A percentile compares a stretch with the other conserved stretches of the same genome.
phyloP scores from a whole-genome alignment of 2,888 invertebrate species.

The Cataglyphis albicans region DNA sequence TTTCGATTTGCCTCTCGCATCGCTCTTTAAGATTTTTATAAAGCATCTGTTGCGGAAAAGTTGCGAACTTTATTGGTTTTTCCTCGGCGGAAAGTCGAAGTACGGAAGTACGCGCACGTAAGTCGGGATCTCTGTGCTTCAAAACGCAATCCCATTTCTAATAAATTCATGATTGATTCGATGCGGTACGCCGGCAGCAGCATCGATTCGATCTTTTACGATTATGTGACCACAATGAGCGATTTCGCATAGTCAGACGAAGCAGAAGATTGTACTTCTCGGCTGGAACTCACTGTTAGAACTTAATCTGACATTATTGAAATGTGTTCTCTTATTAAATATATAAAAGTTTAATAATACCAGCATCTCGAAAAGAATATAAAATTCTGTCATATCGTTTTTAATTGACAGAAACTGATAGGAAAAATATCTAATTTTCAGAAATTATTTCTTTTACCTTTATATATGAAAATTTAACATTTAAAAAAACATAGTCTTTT shows the following conservation, averaged over 20 bases:
- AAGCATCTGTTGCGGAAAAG: slow-evolving; percentile 1
- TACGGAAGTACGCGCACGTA: background rate
- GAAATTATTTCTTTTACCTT: background rate
- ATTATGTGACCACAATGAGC: background rate
- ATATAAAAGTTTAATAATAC: background rate
- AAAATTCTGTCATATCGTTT: background rate
- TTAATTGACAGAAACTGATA: background rate
- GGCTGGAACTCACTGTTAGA: background rate
- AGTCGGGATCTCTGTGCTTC: slow-evolving; percentile 7
- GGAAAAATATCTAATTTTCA: background rate
- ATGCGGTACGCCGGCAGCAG: slow-evolving; percentile 12
- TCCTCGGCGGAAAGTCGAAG: background rate
- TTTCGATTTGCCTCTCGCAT: background rate
- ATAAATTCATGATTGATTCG: slow-evolving; percentile 64
- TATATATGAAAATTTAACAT: background rate
- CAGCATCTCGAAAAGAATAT: background rate
- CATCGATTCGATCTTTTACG: slow-evolving; percentile 47
- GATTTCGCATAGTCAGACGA: background rate
- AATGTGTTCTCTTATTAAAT: background rate
- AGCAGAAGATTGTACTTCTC: background rate
- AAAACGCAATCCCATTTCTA: slow-evolving; percentile 41
- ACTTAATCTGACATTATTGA: background rate
- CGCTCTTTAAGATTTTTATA: slow-evolving; percentile 2
- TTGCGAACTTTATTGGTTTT: slow-evolving; percentile 17
- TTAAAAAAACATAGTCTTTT: background rate